Evolutionary conservation across 2,888 invertebrate species (phyloP).

Genomic region (Phytoseiulus persimilis): DNA sequence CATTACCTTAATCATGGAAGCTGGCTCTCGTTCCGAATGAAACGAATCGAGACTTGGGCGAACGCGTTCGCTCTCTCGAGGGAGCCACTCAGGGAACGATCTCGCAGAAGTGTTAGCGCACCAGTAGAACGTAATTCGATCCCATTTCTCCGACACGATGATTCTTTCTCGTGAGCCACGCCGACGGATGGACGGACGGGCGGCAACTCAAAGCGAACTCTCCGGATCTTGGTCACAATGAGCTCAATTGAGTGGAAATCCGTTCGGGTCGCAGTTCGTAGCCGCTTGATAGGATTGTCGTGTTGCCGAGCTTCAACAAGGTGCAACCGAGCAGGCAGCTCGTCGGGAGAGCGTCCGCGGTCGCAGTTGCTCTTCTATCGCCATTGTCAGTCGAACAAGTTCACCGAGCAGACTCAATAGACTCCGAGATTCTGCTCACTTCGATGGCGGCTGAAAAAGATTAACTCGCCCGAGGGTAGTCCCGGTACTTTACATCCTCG

Average conservation of each 20-base stretch:
- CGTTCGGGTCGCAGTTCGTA: not conserved
- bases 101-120: not conserved
- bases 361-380: not conserved
- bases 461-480: not conserved
- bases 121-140: not conserved
- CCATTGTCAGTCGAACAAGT: not conserved
- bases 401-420: not conserved
- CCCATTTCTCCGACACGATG: not conserved
- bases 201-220: not conserved
- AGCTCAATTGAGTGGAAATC: not conserved
- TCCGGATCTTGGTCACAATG: not conserved
- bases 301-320: conserved; percentile 5
- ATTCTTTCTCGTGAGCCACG: not conserved
- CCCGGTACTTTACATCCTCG: not conserved
- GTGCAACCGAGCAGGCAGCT: not conserved
- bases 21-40: not conserved
- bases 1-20: not conserved
- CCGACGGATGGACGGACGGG: not conserved
- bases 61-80: too few relatives aligned
- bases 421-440: conserved; percentile 5
- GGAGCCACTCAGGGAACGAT: not conserved
- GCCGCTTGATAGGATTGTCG: not conserved
- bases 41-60: not conserved
- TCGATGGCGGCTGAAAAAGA: not conserved
- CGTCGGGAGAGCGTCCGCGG: not conserved